These are phyloP conservation scores for Cichladusa arquata DNA, from an alignment of 2,113 vertebrate species.

Conservation along the genomic window DNA sequence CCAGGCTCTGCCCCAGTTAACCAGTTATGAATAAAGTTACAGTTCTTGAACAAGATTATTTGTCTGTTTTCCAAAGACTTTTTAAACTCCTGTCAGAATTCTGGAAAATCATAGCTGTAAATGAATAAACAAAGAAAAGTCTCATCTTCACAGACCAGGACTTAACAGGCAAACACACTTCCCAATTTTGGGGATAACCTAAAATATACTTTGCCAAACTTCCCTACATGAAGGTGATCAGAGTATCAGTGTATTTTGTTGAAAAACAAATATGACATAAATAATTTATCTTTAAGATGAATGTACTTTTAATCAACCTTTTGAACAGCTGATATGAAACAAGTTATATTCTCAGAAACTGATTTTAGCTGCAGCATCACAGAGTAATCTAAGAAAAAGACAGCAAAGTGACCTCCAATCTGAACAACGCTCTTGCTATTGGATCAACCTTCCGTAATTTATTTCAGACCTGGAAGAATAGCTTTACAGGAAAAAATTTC, in stretches of 20 bases:
- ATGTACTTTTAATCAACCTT: background rate
- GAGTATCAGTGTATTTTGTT: background rate
- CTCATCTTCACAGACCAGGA: background rate
- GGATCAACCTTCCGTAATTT: background rate
- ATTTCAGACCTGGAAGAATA: background rate
- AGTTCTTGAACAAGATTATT: background rate
- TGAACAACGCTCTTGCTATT: background rate
- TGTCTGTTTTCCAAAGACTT: background rate
- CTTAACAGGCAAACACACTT: background rate
- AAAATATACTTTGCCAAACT: background rate
- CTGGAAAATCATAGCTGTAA: background rate
- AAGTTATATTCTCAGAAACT: background rate
- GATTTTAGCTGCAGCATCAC: background rate
- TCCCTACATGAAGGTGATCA: background rate
- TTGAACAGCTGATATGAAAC: background rate
- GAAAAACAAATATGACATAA: background rate
- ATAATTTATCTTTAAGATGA: background rate
- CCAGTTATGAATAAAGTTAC: conserved; percentile 34
- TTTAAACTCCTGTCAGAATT: background rate
- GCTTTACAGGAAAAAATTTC: background rate
- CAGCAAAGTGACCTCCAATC: background rate
- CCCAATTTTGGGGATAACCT: background rate
- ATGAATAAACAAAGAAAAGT: background rate
- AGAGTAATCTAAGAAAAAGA: background rate
- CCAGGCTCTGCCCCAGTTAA: conserved; percentile 29